Evolutionary conservation across 2,113 vertebrate species (phyloP), one percentile per base, ranked within the genome.

Genomic region (Tiliqua scincoides): DNA sequence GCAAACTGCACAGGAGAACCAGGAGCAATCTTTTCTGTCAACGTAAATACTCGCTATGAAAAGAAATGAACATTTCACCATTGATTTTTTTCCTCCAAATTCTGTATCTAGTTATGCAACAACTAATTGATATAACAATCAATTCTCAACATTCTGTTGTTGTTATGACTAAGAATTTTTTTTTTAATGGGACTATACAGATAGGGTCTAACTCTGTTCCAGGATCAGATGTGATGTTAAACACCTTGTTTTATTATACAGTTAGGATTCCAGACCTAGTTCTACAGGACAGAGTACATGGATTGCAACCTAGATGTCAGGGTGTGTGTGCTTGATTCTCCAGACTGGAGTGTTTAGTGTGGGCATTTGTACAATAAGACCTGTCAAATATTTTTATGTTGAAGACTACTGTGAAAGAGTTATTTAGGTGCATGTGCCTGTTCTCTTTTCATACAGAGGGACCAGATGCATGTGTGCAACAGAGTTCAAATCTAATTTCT

Each of bases 21-120:
- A 48, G 94, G 94, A 96, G 97, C 98, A 68, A 92, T 76, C 93
- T 97, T 98, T 87, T 99, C 98, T 52, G 94, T 89, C 0, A 99
- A 95, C 71, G 97, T 95, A 93, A 99, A 99, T 90, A 99, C 95
- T 85, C 97, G 96, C 99, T 99, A 94, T 35, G 85, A 85, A 70
- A 83, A 92, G 85, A 86, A 89, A 90, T 0, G 25, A 3, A 90
- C 73, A 43, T 88, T 81, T 72, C 85, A 89, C 86, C 61, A 0
- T 1, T 9, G 77, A 86, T 27, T 30, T 35, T 70, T 1, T 43
- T 17, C 32, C n/a, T n/a, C n/a, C n/a, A n/a, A 18, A 82, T 4
- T 2, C 5, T 35, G 77, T 2, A 18, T 65, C 1, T 0, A 9
- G 57, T 27, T 86, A 27, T 25, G 67, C 70, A 65, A 32, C 3